These are phyloP conservation scores for Melieria omissa DNA, from an alignment of 2,888 invertebrate species.

Conservation along the genomic window DNA sequence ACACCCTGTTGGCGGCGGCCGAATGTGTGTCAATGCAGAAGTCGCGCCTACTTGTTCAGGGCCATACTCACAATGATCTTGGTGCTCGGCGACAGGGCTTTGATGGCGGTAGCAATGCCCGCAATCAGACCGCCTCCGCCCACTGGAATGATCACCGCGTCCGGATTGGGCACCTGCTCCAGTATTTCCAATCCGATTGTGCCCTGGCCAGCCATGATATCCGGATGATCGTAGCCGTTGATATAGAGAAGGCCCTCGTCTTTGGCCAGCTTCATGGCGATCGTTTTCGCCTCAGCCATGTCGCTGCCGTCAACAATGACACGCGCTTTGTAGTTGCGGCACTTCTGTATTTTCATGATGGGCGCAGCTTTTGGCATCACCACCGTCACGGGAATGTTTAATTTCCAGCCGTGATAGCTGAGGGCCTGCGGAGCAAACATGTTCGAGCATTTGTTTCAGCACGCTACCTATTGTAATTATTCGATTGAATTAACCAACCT, in stretches of 20 bases:
- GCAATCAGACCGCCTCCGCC: conserved; percentile 93
- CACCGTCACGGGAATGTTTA: conserved; percentile 81
- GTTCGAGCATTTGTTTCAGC: background rate
- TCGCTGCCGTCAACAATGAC: conserved; percentile 81
- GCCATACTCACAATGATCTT: conserved; percentile 82
- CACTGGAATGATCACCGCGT: conserved; percentile 91
- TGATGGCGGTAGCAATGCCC: conserved; percentile 89
- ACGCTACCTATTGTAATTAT: background rate
- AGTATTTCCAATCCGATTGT: conserved; percentile 93
- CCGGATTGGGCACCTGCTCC: conserved; percentile 87
- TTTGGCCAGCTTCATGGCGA: conserved; percentile 80
- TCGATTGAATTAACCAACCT: conserved; percentile 60
- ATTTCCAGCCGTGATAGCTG: conserved; percentile 80
- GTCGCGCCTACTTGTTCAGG: background rate
- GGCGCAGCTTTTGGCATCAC: conserved; percentile 97
- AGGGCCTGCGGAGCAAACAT: conserved; percentile 64
- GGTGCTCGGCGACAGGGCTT: conserved; percentile 83
- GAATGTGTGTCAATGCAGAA: background rate
- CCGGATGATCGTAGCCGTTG: conserved; percentile 95
- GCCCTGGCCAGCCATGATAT: conserved; percentile 95
- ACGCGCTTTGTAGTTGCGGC: conserved; percentile 84
- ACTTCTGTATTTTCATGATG: conserved; percentile 94
- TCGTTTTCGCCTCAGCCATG: conserved; percentile 85
- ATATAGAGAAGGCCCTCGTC: conserved; percentile 82
- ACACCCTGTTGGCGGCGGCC: conserved; percentile 75